A percentile compares a stretch with the other conserved stretches of the same genome.
phyloP scores from a whole-genome alignment of 2,113 vertebrate species.

The Podocnemis expansa region DNA sequence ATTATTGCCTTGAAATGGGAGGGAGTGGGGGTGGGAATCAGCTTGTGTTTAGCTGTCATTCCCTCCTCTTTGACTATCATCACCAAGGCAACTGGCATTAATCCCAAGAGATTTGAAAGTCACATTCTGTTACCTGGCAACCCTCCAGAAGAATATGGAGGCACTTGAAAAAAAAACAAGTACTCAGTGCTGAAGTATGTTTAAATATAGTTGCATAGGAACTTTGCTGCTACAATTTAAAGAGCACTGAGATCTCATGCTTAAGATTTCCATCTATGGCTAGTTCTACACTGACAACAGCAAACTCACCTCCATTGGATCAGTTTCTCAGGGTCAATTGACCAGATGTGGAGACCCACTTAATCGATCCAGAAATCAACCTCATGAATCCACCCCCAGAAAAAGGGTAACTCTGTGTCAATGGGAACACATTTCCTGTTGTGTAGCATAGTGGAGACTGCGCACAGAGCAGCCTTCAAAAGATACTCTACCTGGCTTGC shows the following conservation, averaged over 20 bases:
- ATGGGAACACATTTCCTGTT: too few relatives aligned
- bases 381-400: too few relatives aligned
- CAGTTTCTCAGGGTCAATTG: too few relatives aligned
- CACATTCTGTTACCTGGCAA: conserved; percentile 49
- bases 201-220: background rate
- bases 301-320: too few relatives aligned
- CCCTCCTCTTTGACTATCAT: background rate
- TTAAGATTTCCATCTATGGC: background rate
- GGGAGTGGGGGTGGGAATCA: background rate
- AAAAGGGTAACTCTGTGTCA: too few relatives aligned
- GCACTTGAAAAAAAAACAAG: background rate
- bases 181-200: background rate
- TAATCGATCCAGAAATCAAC: too few relatives aligned
- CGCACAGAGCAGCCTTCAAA: too few relatives aligned
- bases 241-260: background rate
- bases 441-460: too few relatives aligned
- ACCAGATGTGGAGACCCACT: too few relatives aligned
- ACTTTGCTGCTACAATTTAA: background rate
- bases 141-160: background rate
- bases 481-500: too few relatives aligned
- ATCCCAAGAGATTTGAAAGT: conserved; percentile 26
- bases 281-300: too few relatives aligned
- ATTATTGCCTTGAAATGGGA: background rate
- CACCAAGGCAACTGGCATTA: conserved; percentile 45
- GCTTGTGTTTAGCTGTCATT: background rate